Evolutionary conservation across 2,113 vertebrate species (phyloP).

Genomic region (Dasyornis broadbenti): DNA sequence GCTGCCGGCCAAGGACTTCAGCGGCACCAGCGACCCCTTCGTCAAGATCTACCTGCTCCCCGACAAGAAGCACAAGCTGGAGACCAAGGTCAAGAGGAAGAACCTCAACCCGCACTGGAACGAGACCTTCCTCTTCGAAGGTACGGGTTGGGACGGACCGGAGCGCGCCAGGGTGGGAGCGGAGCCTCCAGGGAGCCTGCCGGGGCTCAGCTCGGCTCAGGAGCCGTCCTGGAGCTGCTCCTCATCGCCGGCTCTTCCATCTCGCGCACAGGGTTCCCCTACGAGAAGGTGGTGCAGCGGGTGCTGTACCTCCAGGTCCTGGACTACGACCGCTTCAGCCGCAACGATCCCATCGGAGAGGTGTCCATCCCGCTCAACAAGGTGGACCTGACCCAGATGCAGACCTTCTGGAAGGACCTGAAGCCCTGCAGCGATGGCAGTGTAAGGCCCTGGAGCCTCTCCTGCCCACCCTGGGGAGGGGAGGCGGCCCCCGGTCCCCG

Average conservation of each 20-base stretch:
- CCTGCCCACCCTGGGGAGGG: no score
- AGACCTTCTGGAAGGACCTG: slow-evolving; percentile 98
- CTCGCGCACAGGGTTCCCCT: slow-evolving; percentile 85
- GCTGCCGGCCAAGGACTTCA: slow-evolving; percentile 97
- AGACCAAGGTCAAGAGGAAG: slow-evolving; percentile 99
- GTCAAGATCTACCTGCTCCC: slow-evolving; percentile 98
- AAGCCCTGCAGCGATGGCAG: slow-evolving; percentile 99
- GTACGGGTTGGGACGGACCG: slow-evolving; percentile 54
- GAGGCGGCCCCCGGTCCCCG: no score
- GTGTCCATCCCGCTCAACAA: slow-evolving; percentile 97
- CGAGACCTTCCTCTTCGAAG: slow-evolving; percentile 97
- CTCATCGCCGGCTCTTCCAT: not conserved
- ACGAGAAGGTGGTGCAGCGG: slow-evolving; percentile 96
- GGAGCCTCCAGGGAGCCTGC: accelerated
- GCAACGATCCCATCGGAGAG: slow-evolving; percentile 97
- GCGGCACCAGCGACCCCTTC: slow-evolving; percentile 95
- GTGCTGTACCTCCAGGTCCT: slow-evolving; percentile 93
- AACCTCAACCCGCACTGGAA: slow-evolving; percentile 99
- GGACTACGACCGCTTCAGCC: slow-evolving; percentile 96
- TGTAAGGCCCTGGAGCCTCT: slow-evolving; percentile 73
- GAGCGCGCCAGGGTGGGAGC: not conserved
- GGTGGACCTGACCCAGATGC: slow-evolving; percentile 96
- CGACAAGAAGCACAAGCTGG: slow-evolving; percentile 98
- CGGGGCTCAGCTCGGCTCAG: not conserved
- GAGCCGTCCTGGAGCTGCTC: not conserved